These are phyloP conservation scores for Lysiphlebus fabarum DNA, from an alignment of 1,140 invertebrate species.

Conservation along the genomic window DNA sequence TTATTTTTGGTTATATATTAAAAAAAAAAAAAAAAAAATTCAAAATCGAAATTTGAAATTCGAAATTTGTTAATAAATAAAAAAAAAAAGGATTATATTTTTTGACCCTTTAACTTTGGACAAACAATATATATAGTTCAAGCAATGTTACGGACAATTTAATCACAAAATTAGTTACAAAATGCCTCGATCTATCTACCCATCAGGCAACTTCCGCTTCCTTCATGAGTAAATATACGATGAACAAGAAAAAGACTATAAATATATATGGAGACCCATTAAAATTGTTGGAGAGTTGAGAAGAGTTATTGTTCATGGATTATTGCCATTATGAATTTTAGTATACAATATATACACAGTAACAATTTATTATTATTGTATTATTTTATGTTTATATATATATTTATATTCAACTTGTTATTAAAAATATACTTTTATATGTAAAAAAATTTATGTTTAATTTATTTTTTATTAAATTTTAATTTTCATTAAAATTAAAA, in stretches of 20 bases:
- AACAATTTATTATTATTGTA: conserved; percentile 19
- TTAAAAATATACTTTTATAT: conserved; percentile 1
- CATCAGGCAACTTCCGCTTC: conserved; percentile 56
- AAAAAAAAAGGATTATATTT: no score
- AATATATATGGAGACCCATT: conserved; percentile 23
- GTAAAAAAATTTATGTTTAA: background rate
- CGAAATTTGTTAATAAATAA: no score
- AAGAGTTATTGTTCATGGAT: conserved; percentile 54
- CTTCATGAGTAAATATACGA: conserved; percentile 52
- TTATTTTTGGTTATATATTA: no score
- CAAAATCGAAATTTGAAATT: no score
- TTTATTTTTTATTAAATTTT: conserved; percentile 1
- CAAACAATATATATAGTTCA: conserved; percentile 29
- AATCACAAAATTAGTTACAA: conserved; percentile 56
- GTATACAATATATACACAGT: conserved; percentile 20
- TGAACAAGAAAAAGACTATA: conserved; percentile 28
- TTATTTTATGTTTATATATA: conserved; percentile 9
- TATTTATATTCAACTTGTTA: conserved; percentile 6
- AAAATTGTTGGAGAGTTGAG: conserved; percentile 34
- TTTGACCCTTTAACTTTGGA: background rate
- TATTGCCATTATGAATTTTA: conserved; percentile 46
- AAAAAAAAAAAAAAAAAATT: no score
- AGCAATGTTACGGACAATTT: conserved; percentile 57
- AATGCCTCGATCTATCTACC: conserved; percentile 53
- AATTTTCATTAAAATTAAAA: background rate